phyloP scores from a whole-genome alignment of 2,797 vertebrate genomes.

The Buceros bicornis region DNA sequence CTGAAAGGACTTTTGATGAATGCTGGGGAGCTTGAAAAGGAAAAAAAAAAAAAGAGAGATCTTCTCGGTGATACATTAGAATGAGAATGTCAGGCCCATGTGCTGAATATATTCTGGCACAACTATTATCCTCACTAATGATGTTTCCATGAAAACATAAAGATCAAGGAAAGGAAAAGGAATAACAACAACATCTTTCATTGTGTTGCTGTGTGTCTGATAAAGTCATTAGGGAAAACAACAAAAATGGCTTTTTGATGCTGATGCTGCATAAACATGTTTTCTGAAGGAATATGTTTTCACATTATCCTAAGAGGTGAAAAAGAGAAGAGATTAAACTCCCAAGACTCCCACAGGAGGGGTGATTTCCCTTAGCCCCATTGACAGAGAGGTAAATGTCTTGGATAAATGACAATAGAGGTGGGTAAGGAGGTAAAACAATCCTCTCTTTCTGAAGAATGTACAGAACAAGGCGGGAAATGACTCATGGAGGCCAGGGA shows the following conservation, averaged over 20 bases:
- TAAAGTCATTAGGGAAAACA: constrained; percentile 74
- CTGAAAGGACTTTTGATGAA: constrained; percentile 6
- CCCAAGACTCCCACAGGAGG: neutral
- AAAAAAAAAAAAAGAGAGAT: neutral
- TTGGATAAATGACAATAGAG: neutral
- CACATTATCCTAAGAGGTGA: constrained; percentile 66
- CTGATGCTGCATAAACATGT: constrained; percentile 74
- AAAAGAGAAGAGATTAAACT: constrained; percentile 43
- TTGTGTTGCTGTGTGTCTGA: constrained; percentile 68
- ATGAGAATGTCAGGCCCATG: constrained; percentile 17
- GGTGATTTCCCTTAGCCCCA: neutral
- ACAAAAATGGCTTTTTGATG: constrained; percentile 77
- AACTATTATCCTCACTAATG: constrained; percentile 57
- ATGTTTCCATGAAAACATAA: constrained; percentile 53
- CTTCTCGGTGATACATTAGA: neutral
- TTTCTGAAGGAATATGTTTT: constrained; percentile 76
- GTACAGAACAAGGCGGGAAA: neutral
- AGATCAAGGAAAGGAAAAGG: constrained; percentile 64
- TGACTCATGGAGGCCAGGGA: neutral
- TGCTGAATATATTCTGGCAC: constrained; percentile 52
- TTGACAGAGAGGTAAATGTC: neutral
- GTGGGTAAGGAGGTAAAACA: neutral
- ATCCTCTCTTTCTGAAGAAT: neutral
- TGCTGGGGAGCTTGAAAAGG: neutral
- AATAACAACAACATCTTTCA: constrained; percentile 67